Evolutionary conservation across 1,140 invertebrate genomes (phyloP), one percentile per base, ranked within the genome.

Genomic region (Matsumurasca onukii): DNA sequence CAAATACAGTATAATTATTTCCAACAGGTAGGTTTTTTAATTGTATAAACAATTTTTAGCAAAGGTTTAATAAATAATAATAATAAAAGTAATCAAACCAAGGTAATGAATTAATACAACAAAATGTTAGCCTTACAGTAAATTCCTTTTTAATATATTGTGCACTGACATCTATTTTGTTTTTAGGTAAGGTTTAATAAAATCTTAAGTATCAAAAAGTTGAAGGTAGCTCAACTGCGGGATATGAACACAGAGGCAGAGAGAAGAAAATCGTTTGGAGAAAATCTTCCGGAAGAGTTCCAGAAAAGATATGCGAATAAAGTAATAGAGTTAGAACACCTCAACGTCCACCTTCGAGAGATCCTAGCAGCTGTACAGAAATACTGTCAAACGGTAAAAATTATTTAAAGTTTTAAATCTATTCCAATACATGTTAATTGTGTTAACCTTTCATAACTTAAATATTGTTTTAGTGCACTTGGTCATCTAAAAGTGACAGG

Each of bases 241-340:
- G 88, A 92, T 48, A 93, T 97, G 88, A 98, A 98, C 77, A 85
- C 88, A 69, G 90, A 95, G 77, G 94, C 93, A 17, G 96, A 98
- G 79, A 91, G 92, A 79, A 86, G 89, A 73, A 87, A 88, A 77
- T 92, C 91, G 3, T 91, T 91, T 78, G 88, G 89, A 25, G 85
- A 91, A 75, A 82, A 84, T 61, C 84, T 95, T 67, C 84, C 89
- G 13, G 85, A 91, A 59, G 94, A 97, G 74, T 98, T 97, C 79
- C 92, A 97, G 79, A 87, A 89, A 74, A 86, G 86, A 76, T 99
- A 99, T 81, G 95, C 96, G 12, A 86, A 86, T 29, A 86, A 92
- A 73, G 88, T 98, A 1, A 87, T 98, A 59, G 93, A 97, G 71
- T 85, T 99, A 67, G 96, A 98, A 75, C 90, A 89, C 73, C 88